phyloP scores from a whole-genome alignment of 2,888 invertebrate genomes.

The Drosophila atripex region DNA sequence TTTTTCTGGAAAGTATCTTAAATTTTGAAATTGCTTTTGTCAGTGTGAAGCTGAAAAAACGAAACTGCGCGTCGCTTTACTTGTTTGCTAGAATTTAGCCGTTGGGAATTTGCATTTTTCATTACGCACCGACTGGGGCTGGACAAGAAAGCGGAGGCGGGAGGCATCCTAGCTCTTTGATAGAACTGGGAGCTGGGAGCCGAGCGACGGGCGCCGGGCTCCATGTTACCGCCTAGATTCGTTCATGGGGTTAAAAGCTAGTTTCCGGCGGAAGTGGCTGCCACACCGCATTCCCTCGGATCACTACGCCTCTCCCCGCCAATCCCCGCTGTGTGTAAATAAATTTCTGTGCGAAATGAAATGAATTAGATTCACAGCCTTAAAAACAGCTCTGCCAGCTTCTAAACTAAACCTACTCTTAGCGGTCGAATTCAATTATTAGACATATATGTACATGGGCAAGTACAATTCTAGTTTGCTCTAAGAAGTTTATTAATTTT shows the following conservation, averaged over 20 bases:
- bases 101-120: conserved; percentile 83
- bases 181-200: not conserved
- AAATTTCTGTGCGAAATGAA: conserved; percentile 79
- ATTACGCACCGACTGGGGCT: conserved; percentile 65
- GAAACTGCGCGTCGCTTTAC: conserved; percentile 74
- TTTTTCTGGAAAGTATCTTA: not conserved
- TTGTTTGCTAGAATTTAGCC: conserved; percentile 82
- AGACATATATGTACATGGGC: conserved; percentile 49
- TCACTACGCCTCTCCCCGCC: not conserved
- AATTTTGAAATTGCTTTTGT: not conserved
- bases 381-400: not conserved
- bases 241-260: conserved; percentile 80
- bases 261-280: conserved; percentile 81
- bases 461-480: no score
- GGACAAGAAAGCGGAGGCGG: conserved; percentile 9
- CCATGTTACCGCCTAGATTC: conserved; percentile 77
- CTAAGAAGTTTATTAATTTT: no score
- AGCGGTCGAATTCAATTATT: conserved; percentile 75
- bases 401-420: conserved; percentile 3
- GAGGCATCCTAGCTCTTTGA: not conserved
- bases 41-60: conserved; percentile 29
- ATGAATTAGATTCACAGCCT: conserved; percentile 77
- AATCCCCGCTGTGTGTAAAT: conserved; percentile 60
- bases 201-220: conserved; percentile 47
- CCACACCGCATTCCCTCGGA: conserved; percentile 61